A percentile compares a stretch with the other conserved stretches of the same genome.
Evolutionary conservation across 2,888 invertebrate genomes (phyloP).

Genomic region (Pseudococcus longispinus): DNA sequence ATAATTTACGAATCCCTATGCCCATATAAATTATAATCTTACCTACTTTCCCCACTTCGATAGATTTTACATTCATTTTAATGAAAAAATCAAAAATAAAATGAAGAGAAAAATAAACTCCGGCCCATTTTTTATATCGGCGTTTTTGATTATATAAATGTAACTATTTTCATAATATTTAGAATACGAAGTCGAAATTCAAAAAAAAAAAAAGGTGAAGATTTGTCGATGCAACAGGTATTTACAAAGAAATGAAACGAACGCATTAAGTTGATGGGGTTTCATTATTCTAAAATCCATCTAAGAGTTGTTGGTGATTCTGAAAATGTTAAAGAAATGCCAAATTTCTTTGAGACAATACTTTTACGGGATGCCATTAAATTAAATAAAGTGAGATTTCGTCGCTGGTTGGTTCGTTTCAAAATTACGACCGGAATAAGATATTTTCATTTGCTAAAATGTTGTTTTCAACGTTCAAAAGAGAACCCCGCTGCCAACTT

Average conservation of each 20-base stretch:
- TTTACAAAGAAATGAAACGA: constrained; percentile 1
- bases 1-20: no score
- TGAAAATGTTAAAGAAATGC: constrained; percentile 36
- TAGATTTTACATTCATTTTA: not conserved
- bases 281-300: constrained; percentile 38
- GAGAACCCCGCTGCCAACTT: not conserved
- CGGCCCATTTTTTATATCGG: not conserved
- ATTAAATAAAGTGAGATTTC: constrained; percentile 25
- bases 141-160: not conserved
- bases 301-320: not conserved
- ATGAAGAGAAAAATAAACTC: not conserved
- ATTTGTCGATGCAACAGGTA: constrained; percentile 10
- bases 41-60: not conserved
- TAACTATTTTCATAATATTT: not conserved
- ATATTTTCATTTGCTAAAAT: constrained; percentile 40
- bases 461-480: not conserved
- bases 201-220: not conserved
- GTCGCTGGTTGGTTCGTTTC: not conserved
- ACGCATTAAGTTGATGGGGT: constrained; percentile 16
- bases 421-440: not conserved
- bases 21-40: no score
- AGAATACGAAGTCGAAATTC: not conserved
- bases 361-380: constrained; percentile 32
- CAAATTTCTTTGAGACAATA: constrained; percentile 34
- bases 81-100: not conserved